phyloP scores from a whole-genome alignment of 2,888 invertebrate genomes.

The Trichopria drosophilae region DNA sequence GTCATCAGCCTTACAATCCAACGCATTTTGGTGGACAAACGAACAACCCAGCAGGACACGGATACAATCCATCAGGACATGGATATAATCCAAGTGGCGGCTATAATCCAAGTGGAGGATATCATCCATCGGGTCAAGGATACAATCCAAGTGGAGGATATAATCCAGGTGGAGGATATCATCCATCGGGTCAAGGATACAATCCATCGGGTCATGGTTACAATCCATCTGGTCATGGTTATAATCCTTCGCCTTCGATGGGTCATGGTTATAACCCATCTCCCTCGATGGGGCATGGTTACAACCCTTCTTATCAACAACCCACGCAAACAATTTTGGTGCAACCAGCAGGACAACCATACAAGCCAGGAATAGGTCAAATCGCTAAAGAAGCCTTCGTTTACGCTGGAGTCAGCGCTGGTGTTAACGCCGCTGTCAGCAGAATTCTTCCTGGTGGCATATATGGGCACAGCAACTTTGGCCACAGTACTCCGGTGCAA shows the following conservation, averaged over 20 bases:
- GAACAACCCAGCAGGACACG: constrained; percentile 26
- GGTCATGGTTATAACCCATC: constrained; percentile 32
- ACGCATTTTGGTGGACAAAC: constrained; percentile 17
- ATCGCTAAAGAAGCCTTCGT: constrained; percentile 56
- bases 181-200: constrained; percentile 28
- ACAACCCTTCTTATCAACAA: constrained; percentile 42
- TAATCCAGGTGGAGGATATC: constrained; percentile 1
- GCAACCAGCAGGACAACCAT: constrained; percentile 40
- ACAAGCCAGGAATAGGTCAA: constrained; percentile 53
- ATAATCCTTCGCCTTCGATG: constrained; percentile 22
- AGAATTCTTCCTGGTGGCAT: constrained; percentile 50
- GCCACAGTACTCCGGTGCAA: constrained; percentile 23
- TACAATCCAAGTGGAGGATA: constrained; percentile 27
- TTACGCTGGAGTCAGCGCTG: constrained; percentile 53
- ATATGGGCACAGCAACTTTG: constrained; percentile 37
- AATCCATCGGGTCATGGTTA: constrained; percentile 36
- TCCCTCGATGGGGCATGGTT: constrained; percentile 34
- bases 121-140: constrained; percentile 24
- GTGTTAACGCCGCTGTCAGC: constrained; percentile 55
- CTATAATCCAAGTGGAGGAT: constrained; percentile 23
- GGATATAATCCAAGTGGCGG: constrained; percentile 28
- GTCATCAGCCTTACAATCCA: constrained; percentile 11
- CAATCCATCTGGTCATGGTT: constrained; percentile 24
- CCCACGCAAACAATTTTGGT: constrained; percentile 47
- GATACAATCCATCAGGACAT: constrained; percentile 32